Evolutionary conservation across 35 echinoderm and acorn worm species (phyloP), one percentile per base, ranked within the genome.

Genomic region (Apostichopus japonicus): DNA sequence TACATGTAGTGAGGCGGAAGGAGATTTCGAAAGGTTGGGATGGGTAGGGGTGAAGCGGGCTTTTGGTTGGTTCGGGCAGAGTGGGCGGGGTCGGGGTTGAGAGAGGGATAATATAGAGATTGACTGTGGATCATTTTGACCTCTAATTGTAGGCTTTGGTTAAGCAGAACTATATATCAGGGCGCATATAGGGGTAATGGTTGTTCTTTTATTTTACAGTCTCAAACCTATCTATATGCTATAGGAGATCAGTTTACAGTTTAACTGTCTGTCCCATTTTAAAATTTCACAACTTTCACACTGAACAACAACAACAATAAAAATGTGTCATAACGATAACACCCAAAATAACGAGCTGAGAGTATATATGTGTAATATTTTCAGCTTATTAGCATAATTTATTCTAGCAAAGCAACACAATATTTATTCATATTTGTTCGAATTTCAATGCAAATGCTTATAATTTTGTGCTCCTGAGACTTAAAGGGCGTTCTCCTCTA

Each of bases 391-490:
- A 84, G 81, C 81, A 84, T 23, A 16, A 84, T 84, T 84, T 84
- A 84, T 84, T 84, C 13, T 84, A 53, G 80, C 80, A 84, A 73
- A 84, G 80, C 55, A 84, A 58, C 44, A 84, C 56, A 56, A 56
- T 84, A 56, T 84, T 22, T 84, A 84, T 84, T 84, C 80, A 84
- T 84, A 54, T 84, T 84, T 56, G 80, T 84, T 84, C 56, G 10
- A 56, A 21, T 3, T 24, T 84, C 56, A 56, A 51, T 84, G 53
- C 55, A 21, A 84, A 16, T 84, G 80, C 5, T 56, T 80, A 80
- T 80, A 44, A 44, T 3, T 44, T 44, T 44, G 33, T 44, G 33
- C 33, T 44, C 33, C 33, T 44, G 33, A 44, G 33, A 44, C 33
- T 44, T 44, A 44, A 44, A 44, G 33, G 33, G 33, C 33, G 33